These are phyloP conservation scores for Anthopleura xanthogrammica DNA, from an alignment of 92 coral and sea anemone species.

Conservation along the genomic window DNA sequence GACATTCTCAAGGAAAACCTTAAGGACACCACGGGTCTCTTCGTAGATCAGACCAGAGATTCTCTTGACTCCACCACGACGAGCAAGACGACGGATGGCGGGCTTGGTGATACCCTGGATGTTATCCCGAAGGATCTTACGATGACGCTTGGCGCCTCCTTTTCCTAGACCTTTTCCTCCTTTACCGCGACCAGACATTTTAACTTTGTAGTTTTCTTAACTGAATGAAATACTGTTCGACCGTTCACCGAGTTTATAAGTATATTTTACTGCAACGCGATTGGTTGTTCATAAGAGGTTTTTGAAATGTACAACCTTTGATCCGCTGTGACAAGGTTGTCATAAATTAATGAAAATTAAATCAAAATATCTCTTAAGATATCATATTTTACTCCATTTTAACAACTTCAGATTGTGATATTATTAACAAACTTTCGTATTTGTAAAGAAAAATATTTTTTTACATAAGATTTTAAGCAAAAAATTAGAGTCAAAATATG, in stretches of 20 bases:
- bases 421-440: background rate
- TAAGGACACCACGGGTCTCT: conserved; percentile 90
- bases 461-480: background rate
- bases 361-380: background rate
- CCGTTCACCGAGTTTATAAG: background rate
- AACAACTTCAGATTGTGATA: background rate
- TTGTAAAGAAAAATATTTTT: background rate
- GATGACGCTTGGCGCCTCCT: conserved; percentile 94
- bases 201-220: background rate
- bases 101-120: conserved; percentile 91
- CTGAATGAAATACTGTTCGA: background rate
- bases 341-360: background rate
- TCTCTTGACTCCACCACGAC: conserved; percentile 92
- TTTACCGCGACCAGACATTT: conserved; percentile 78
- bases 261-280: conserved; percentile 11
- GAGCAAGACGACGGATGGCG: conserved; percentile 92
- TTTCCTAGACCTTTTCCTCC: conserved; percentile 90
- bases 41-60: conserved; percentile 89
- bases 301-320: background rate
- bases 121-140: conserved; percentile 88
- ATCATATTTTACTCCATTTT: background rate
- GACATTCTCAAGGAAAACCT: conserved; percentile 84
- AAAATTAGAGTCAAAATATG: background rate
- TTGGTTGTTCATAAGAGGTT: background rate
- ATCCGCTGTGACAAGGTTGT: background rate